A percentile compares a stretch with the other conserved stretches of the same genome.
These are phyloP conservation scores for Scomberomorus guttatus DNA, from an alignment of 2,797 vertebrate genomes.

Conservation along the genomic window DNA sequence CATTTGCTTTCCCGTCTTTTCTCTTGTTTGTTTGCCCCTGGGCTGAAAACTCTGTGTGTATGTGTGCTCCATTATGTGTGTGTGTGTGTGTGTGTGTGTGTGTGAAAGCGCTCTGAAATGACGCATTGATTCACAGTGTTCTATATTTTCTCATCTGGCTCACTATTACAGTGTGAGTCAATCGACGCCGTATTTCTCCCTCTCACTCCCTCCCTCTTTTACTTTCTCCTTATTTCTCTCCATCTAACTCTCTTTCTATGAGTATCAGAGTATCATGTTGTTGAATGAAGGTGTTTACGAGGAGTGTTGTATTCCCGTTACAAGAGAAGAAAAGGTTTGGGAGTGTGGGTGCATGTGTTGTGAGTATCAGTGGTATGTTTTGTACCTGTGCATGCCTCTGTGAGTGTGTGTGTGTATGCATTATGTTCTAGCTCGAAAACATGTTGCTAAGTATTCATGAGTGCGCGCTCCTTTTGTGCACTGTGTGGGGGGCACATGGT, in stretches of 20 bases:
- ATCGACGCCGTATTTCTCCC: conserved; percentile 71
- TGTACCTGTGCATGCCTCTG: conserved; percentile 40
- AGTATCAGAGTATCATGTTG: conserved; percentile 69
- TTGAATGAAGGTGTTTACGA: conserved; percentile 76
- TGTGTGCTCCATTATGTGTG: conserved; percentile 45
- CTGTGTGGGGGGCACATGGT: conserved; percentile 50
- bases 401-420: conserved; percentile 43
- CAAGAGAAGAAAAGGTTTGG: conserved; percentile 51
- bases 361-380: conserved; percentile 50
- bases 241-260: conserved; percentile 25
- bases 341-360: conserved; percentile 50
- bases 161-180: conserved; percentile 80
- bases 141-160: conserved; percentile 83
- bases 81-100: conserved; percentile 53
- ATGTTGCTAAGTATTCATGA: conserved; percentile 23
- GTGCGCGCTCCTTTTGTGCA: conserved; percentile 39
- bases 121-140: conserved; percentile 82
- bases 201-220: conserved; percentile 24
- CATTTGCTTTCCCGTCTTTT: conserved; percentile 76
- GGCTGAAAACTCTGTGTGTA: conserved; percentile 71
- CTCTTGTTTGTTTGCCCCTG: conserved; percentile 78
- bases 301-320: conserved; percentile 68
- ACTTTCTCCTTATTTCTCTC: conserved; percentile 51
- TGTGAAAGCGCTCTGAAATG: conserved; percentile 77
- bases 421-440: conserved; percentile 44